Conservation (phyloP, 1,140 invertebrate genomes). For the Hestina assimilis region DNA sequence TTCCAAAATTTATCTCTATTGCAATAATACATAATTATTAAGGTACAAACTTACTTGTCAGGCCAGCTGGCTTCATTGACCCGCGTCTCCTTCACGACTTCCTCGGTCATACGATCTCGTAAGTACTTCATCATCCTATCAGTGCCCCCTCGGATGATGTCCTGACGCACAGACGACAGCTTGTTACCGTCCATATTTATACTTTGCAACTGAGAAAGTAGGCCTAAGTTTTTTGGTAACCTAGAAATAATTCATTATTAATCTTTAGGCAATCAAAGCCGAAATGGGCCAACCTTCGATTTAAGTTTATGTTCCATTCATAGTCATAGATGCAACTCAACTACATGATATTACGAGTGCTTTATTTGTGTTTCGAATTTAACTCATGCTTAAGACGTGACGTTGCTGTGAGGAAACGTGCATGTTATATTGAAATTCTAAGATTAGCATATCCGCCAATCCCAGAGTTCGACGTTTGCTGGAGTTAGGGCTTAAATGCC, state of each 20-base stretch:
- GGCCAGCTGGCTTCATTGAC: conserved; percentile 75
- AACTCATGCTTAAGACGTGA: no score
- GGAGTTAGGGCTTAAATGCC: no score
- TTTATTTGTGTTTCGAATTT: no score
- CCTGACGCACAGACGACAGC: conserved; percentile 85
- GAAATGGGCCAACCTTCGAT: no score
- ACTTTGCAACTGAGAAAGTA: conserved; percentile 89
- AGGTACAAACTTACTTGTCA: conserved; percentile 80
- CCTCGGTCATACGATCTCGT: conserved; percentile 80
- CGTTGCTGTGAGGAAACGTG: no score
- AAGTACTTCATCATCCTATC: conserved; percentile 88
- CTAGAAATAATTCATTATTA: conserved; percentile 69
- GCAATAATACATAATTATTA: background rate
- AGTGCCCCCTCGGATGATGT: conserved; percentile 90
- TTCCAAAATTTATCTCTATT: background rate
- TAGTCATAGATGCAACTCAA: no score
- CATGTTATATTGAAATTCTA: no score
- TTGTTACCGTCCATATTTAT: conserved; percentile 93
- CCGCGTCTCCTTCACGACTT: conserved; percentile 55
- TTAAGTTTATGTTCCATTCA: no score
- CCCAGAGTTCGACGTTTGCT: no score
- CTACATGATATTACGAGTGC: no score
- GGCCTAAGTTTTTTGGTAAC: conserved; percentile 86
- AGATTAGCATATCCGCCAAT: no score
- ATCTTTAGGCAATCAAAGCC: background rate